phyloP scores from a whole-genome alignment of 2,113 vertebrate species.

The Poeciliopsis turrubarensis region DNA sequence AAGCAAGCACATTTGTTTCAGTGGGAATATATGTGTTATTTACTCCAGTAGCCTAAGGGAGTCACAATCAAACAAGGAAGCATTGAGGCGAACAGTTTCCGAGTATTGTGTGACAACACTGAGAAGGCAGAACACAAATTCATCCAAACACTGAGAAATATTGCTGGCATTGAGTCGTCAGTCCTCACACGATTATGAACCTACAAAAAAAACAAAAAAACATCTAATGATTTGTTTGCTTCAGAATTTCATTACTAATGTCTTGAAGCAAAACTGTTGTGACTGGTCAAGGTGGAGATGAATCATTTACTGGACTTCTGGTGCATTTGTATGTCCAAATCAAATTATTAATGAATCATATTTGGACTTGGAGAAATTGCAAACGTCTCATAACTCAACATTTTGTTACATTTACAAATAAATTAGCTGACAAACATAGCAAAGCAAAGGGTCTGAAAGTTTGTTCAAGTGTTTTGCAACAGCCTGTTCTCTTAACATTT shows the following conservation, averaged over 20 bases:
- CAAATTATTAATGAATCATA: background rate
- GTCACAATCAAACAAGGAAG: conserved; percentile 51
- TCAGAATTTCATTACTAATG: background rate
- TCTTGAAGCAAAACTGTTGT: background rate
- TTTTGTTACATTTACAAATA: background rate
- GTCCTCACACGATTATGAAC: background rate
- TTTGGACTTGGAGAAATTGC: background rate
- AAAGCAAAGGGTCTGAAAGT: background rate
- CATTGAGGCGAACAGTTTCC: conserved; percentile 39
- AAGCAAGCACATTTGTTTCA: conserved; percentile 23
- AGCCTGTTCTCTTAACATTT: background rate
- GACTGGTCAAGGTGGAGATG: background rate
- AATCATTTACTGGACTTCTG: background rate
- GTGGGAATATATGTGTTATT: conserved; percentile 28
- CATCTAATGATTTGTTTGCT: background rate
- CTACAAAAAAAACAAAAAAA: background rate
- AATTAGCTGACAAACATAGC: background rate
- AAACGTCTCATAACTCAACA: background rate
- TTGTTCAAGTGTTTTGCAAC: too few species aligned
- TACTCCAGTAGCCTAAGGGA: conserved; percentile 33
- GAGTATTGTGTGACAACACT: conserved; percentile 23
- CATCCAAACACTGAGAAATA: conserved; percentile 19
- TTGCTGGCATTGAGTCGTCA: conserved; percentile 37
- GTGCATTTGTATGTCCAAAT: background rate
- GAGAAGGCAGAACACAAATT: conserved; percentile 9